Base-by-base conservation (phyloP, 2,113 vertebrate species). In the Parus major region DNA sequence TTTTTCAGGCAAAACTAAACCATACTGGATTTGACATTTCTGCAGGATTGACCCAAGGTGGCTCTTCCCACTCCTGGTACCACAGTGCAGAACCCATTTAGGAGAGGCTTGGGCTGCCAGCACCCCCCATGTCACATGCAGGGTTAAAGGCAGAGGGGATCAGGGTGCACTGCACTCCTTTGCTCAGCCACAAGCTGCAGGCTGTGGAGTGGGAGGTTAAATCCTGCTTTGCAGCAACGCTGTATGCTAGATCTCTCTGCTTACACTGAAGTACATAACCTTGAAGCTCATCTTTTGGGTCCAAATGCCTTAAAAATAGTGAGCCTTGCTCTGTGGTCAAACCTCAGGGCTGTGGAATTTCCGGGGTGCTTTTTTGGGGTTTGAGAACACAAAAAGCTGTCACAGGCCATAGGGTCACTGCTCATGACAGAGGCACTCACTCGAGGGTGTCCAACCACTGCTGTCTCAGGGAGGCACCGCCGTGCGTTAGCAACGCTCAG, bases 181-280 rank as follows among this genome's bases (percentile, higher is more conserved):
- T 71, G 49, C 77, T 90, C 22, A 50, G 24, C 63, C 86, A 68
- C 55, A 73, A 33, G 44, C 80, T 88, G 71, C 76, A 69, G 55
- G 41, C n/a, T 92, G 41, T 61, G 68, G 10, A 82, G 69, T 22
- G 35, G 69, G 70, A 79, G 44, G 22, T 72, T 91, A 75, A 91
- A 63, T 77, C 69, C 81, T 44, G 56, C 49, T 73, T 91, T 81
- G 50, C 49, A 71, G 78, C 41, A 44, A 12, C 39, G 35, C 44
- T 6, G 1, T n/a, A n/a, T 2, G 2, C 0, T 5, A 79, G 53
- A 28, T 65, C 35, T 72, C 29, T 49, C 49, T 0, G 3, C 42
- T 83, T 39, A n/a, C 42, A 20, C 65, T 60, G 0, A 64, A 84
- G 35, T 20, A 33, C 8, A 24, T 31, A 71, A 60, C 24, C 47